A percentile compares a stretch with the other conserved stretches of the same genome.
Conservation (phyloP, 2,888 invertebrate genomes). For the Aethes cnicana region DNA sequence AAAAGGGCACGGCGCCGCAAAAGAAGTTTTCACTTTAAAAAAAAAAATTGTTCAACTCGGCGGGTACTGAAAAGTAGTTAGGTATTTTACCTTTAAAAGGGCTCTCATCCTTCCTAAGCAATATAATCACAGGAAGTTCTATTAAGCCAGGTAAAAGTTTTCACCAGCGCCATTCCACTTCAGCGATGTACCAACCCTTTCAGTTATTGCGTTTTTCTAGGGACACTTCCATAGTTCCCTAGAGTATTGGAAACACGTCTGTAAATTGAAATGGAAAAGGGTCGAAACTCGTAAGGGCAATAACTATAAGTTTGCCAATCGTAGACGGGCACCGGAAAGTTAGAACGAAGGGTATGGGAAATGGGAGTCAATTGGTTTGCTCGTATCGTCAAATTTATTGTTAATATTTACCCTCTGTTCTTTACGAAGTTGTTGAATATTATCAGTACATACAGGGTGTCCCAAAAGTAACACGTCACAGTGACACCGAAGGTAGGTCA, state of each 20-base stretch:
- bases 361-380: conserved; percentile 30
- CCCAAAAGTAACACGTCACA: too few relatives aligned
- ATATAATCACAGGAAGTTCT: conserved; percentile 18
- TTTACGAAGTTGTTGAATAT: too few relatives aligned
- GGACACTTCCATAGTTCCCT: conserved; percentile 51
- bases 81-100: neutral
- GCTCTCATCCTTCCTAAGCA: conserved; percentile 1
- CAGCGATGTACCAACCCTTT: conserved; percentile 43
- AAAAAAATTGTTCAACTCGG: too few relatives aligned
- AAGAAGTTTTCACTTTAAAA: too few relatives aligned
- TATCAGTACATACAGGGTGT: too few relatives aligned
- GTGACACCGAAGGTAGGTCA: too few relatives aligned
- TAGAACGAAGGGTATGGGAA: conserved; percentile 28
- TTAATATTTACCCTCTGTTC: conserved; percentile 22
- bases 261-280: conserved; percentile 73
- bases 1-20: too few relatives aligned
- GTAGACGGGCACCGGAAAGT: conserved; percentile 40
- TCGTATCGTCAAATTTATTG: conserved; percentile 27
- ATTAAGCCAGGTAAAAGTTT: conserved; percentile 25
- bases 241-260: conserved; percentile 65
- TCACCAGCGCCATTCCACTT: conserved; percentile 16
- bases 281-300: conserved; percentile 62
- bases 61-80: neutral
- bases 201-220: conserved; percentile 54
- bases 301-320: conserved; percentile 58